These are phyloP conservation scores for Neodiprion lecontei DNA, from an alignment of 1,140 invertebrate genomes.

Conservation along the genomic window DNA sequence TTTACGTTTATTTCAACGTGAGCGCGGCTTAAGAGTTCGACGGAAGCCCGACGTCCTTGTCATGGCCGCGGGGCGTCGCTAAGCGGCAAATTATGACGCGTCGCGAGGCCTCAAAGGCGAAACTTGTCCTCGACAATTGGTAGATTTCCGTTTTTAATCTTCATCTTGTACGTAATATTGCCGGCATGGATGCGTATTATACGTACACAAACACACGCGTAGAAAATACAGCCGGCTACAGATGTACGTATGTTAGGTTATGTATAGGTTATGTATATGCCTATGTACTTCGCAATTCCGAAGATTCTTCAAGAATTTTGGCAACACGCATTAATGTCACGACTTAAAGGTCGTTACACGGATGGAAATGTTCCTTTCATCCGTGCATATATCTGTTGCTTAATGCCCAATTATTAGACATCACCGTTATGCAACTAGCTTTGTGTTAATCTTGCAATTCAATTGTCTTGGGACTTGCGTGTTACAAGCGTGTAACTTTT, in stretches of 20 bases:
- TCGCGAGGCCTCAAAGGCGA: background rate
- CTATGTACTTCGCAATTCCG: no score
- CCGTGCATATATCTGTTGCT: no score
- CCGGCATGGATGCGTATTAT: no score
- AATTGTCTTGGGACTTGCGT: no score
- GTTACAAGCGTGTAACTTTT: no score
- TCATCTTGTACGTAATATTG: background rate
- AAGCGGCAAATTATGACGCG: background rate
- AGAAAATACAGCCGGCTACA: background rate
- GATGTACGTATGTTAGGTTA: no score
- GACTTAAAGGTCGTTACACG: no score
- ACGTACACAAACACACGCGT: background rate
- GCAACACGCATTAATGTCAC: background rate
- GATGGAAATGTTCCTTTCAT: no score
- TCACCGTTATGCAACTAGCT: no score
- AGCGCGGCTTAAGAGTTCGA: background rate
- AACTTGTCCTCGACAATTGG: background rate
- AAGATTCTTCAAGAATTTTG: background rate
- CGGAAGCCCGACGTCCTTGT: slow-evolving; percentile 4
- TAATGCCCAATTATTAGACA: no score
- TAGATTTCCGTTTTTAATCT: slow-evolving; percentile 5
- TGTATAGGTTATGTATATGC: no score
- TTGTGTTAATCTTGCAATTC: no score
- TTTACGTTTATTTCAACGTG: background rate
- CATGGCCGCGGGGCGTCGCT: slow-evolving; percentile 4